Evolutionary conservation across 2,888 invertebrate genomes (phyloP), one percentile per base, ranked within the genome.

Genomic region (Mythimna pallens): DNA sequence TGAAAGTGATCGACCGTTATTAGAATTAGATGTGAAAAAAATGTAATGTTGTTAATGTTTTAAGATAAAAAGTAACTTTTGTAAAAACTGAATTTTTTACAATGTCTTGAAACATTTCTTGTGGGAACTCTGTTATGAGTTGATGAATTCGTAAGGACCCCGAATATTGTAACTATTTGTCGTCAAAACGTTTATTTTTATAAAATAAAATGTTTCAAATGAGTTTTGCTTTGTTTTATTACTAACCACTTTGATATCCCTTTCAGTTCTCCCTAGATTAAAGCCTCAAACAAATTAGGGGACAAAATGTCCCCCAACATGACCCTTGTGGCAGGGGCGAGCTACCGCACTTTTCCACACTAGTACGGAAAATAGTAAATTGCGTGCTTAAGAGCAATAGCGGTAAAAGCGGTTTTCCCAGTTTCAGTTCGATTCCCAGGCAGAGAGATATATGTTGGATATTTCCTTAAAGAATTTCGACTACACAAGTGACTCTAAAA

Each of bases 101-200:
- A 97, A 97, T 97, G 97, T 97, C 97, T 97, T 97, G 97, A 97
- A 97, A 97, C 97, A 97, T 97, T 97, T 93, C 94, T 92, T 92
- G 91, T 89, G 93, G 90, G 90, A 89, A 92, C 93, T 94, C 94
- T 89, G 89, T 89, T 90, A 91, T 89, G 94, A 92, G 95, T 92
- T 89, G 88, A 89, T 90, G 89, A 92, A 93, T 93, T 95, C 93
- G 93, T 94, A 94, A 94, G 95, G 94, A 95, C 95, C 96, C 96
- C 96, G 93, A 94, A 95, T 94, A 95, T 96, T 96, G 94, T 95
- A 95, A 96, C 95, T 96, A 96, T 94, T 96, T 96, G 96, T 96
- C 96, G 96, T 96, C 96, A 96, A 96, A 96, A 95, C 96, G 95
- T 96, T 96, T 96, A 96, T 96, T 96, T 96, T 96, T 96, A 94